Conservation (phyloP, 2,113 vertebrate species). For the Microcebus ravelobensis region DNA sequence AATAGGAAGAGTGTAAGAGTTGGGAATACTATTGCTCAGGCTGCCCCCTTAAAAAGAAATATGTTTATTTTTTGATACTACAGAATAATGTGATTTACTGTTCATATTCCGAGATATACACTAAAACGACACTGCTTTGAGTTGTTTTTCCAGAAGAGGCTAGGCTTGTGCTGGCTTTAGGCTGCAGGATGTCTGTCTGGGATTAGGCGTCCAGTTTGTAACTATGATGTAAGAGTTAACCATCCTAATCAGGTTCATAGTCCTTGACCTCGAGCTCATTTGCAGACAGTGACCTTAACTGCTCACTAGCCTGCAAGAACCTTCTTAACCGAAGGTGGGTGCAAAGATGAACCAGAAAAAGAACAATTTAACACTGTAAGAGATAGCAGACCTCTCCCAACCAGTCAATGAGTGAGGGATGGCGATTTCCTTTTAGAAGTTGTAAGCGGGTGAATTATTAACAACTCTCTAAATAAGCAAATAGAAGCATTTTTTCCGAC, state of each 20-base stretch:
- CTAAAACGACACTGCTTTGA: not conserved
- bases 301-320: not conserved
- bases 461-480: constrained; percentile 50
- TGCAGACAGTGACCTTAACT: not conserved
- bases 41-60: not conserved
- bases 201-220: not conserved
- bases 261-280: not conserved
- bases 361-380: not conserved
- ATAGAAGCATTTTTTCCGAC: not conserved
- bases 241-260: not conserved
- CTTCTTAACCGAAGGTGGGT: not conserved
- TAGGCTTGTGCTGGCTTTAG: not conserved
- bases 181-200: not conserved
- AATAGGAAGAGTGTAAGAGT: not conserved
- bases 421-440: not conserved
- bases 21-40: not conserved
- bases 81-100: not conserved
- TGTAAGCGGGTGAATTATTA: constrained; percentile 53
- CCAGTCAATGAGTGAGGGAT: not conserved
- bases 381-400: not conserved
- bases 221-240: not conserved
- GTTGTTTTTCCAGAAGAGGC: not conserved
- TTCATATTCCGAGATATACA: not conserved
- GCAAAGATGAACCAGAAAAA: not conserved
- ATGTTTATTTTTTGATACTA: not conserved